phyloP scores from a whole-genome alignment of 2,113 vertebrate genomes.

The Agelaius phoeniceus region DNA sequence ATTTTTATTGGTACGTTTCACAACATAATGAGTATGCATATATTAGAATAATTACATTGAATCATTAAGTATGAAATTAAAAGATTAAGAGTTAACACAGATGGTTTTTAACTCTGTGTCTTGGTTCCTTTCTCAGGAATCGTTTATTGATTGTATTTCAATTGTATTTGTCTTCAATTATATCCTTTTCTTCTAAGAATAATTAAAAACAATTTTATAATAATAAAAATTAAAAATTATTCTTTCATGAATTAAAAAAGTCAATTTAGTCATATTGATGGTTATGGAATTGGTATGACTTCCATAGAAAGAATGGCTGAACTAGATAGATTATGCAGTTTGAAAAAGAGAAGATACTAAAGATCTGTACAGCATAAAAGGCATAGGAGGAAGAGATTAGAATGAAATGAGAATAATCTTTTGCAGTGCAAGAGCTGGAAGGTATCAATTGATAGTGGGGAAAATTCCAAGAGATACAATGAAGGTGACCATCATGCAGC shows the following conservation, averaged over 20 bases:
- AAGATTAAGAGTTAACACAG: background rate
- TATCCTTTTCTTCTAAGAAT: background rate
- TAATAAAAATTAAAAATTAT: background rate
- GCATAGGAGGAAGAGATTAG: background rate
- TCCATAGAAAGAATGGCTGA: background rate
- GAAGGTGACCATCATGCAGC: fast-evolving
- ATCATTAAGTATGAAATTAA: background rate
- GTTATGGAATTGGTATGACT: background rate
- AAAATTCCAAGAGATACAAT: background rate
- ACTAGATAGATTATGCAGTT: background rate
- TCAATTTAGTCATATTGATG: background rate
- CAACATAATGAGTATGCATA: background rate
- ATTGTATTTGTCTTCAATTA: background rate
- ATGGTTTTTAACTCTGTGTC: background rate
- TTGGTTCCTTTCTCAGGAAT: background rate
- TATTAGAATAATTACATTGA: background rate
- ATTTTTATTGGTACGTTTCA: background rate
- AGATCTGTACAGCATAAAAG: background rate
- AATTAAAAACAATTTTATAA: background rate
- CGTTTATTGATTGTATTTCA: background rate
- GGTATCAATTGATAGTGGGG: fast-evolving
- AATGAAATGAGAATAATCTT: background rate
- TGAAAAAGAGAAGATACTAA: background rate
- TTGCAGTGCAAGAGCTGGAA: background rate
- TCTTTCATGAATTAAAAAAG: background rate